phyloP scores from a whole-genome alignment of 1,140 invertebrate species.

The Orchesella cincta region DNA sequence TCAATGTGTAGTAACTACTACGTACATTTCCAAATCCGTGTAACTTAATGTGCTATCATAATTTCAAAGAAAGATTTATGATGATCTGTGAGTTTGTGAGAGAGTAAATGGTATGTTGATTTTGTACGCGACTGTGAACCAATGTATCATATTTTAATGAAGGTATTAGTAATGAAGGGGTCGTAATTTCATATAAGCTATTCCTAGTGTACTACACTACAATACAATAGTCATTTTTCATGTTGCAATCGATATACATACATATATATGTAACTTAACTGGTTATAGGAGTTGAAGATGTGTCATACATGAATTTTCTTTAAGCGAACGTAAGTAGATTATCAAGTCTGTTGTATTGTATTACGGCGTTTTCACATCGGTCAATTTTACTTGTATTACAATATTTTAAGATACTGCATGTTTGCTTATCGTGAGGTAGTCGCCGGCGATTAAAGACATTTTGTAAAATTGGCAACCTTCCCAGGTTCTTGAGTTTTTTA shows the following conservation, averaged over 20 bases:
- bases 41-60: not conserved
- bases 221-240: not conserved
- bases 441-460: not conserved
- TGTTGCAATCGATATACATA: not conserved
- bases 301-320: not conserved
- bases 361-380: not conserved
- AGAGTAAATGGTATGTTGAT: not conserved
- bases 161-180: not conserved
- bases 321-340: not conserved
- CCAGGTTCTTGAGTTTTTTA: too few species aligned
- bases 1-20: not conserved
- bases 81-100: not conserved
- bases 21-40: not conserved
- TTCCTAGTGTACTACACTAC: not conserved
- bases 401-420: not conserved
- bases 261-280: not conserved
- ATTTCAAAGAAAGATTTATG: not conserved
- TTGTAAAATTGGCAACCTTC: not conserved
- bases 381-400: not conserved
- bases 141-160: not conserved
- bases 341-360: not conserved
- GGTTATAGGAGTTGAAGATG: not conserved
- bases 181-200: not conserved
- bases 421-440: not conserved
- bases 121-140: not conserved